Evolutionary conservation across 2,113 vertebrate genomes (phyloP).

Genomic region (Phrynosoma platyrhinos): DNA sequence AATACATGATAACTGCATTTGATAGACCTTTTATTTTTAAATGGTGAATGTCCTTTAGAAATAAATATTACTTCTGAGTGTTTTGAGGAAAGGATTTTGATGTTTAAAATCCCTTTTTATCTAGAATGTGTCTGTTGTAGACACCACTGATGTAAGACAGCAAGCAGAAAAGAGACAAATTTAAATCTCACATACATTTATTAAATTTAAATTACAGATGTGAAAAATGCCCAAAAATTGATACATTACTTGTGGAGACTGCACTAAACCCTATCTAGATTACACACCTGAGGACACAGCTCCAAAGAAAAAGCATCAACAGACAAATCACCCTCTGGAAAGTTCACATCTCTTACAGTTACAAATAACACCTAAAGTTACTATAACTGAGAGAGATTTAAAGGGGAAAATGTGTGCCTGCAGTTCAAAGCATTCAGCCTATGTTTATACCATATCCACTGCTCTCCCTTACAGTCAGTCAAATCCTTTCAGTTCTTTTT

Average conservation of each 20-base stretch:
- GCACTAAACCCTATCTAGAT: not conserved
- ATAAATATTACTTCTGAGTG: not conserved
- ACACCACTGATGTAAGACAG: not conserved
- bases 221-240: not conserved
- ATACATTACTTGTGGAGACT: not conserved
- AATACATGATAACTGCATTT: not conserved
- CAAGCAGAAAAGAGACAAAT: not conserved
- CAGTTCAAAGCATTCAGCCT: not conserved
- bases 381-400: not conserved
- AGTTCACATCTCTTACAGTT: not conserved
- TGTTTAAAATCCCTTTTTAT: not conserved
- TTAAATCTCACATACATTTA: not conserved
- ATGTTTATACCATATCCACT: not conserved
- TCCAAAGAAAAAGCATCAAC: slow-evolving; percentile 9
- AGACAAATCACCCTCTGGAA: not conserved
- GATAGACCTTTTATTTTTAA: not conserved
- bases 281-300: not conserved
- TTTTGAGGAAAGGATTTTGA: not conserved
- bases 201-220: not conserved
- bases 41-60: not conserved
- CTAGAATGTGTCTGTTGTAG: not conserved
- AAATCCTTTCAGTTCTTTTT: not conserved
- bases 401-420: not conserved
- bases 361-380: slow-evolving; percentile 10
- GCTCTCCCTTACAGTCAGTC: not conserved